These are phyloP conservation scores for Neoascia interrupta DNA, from an alignment of 2,888 invertebrate species.

Conservation along the genomic window DNA sequence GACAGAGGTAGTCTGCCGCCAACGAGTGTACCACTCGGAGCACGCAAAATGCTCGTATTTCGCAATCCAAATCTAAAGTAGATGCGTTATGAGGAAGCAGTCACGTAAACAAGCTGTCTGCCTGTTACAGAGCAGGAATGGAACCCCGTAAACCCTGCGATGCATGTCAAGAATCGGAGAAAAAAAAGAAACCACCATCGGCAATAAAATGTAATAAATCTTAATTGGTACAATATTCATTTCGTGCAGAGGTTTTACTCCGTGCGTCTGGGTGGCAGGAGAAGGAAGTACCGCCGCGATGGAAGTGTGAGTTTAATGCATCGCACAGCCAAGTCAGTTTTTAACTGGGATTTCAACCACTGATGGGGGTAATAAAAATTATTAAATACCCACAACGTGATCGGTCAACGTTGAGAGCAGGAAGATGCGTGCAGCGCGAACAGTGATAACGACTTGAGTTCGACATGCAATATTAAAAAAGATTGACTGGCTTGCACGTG, in stretches of 20 bases:
- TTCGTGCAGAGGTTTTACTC: too few species aligned
- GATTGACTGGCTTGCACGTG: too few species aligned
- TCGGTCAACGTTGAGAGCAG: too few species aligned
- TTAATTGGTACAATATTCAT: conserved; percentile 56
- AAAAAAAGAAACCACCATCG: conserved; percentile 11
- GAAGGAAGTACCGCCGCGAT: neutral
- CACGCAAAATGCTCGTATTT: conserved; percentile 25
- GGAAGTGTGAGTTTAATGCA: conserved; percentile 14
- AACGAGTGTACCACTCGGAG: too few species aligned
- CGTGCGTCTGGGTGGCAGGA: neutral
- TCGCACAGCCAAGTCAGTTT: neutral
- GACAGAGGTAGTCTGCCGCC: neutral
- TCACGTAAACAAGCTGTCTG: conserved; percentile 38
- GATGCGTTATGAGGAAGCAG: conserved; percentile 26
- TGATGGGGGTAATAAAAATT: conserved; percentile 19
- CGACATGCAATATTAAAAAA: too few species aligned
- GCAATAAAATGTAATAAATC: conserved; percentile 54
- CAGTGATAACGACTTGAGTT: too few species aligned
- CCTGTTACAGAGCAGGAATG: conserved; percentile 2
- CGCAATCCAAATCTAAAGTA: conserved; percentile 12
- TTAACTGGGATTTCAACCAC: conserved; percentile 2
- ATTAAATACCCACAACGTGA: too few species aligned
- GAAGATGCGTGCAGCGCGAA: too few species aligned
- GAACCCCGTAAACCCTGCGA: conserved; percentile 19
- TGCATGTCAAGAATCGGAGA: neutral